Conservation (phyloP, 2,113 vertebrate species). For the Climacteris rufus region DNA sequence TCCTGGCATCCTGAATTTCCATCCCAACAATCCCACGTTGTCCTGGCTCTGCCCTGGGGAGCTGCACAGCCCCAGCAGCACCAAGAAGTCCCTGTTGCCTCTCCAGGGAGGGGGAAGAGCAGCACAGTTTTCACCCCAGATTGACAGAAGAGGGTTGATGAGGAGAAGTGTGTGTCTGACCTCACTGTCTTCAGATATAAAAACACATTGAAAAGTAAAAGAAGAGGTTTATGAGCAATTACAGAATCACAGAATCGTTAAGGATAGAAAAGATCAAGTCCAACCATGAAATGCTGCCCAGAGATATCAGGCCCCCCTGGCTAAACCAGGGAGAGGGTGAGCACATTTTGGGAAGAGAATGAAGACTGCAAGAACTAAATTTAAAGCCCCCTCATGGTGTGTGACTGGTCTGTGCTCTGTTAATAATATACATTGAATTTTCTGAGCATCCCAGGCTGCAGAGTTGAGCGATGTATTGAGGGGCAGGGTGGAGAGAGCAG, state of each 20-base stretch:
- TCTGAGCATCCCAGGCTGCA: neutral
- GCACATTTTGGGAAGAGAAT: neutral
- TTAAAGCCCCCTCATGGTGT: neutral
- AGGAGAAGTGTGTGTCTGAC: neutral
- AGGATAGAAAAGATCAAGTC: neutral
- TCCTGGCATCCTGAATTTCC: neutral
- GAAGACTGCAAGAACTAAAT: neutral
- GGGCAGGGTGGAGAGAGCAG: neutral
- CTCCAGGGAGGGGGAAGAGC: neutral
- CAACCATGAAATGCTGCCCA: neutral
- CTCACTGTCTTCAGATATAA: neutral
- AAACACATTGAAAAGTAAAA: neutral
- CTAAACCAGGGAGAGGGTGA: neutral
- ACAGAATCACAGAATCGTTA: neutral
- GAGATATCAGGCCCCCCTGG: neutral
- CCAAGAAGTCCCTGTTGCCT: neutral
- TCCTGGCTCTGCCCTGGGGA: rapidly evolving
- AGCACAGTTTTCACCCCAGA: neutral
- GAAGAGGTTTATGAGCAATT: neutral
- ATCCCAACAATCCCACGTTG: rapidly evolving
- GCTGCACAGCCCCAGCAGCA: neutral
- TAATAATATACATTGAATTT: neutral
- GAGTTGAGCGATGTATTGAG: neutral
- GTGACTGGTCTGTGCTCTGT: neutral
- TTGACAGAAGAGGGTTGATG: neutral